phyloP scores from a whole-genome alignment of 2,113 vertebrate species.

The Mustela nigripes region DNA sequence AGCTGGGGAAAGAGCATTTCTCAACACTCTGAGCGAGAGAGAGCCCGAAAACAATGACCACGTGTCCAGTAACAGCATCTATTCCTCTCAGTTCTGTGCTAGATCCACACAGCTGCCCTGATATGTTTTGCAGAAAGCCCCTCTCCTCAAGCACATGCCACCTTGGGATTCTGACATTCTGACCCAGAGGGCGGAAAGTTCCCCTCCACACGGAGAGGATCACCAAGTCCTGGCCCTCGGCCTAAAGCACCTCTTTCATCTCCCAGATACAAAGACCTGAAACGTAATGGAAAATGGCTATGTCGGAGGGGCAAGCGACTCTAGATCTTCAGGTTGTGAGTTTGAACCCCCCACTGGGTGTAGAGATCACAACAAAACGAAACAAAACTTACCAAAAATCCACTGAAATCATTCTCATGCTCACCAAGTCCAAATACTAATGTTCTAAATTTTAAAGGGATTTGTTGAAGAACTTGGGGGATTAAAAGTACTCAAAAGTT shows the following conservation, averaged over 20 bases:
- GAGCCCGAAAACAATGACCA: neutral
- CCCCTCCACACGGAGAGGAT: accelerated
- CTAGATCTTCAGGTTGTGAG: neutral
- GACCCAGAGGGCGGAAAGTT: neutral
- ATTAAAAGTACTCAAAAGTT: neutral
- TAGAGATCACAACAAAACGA: neutral
- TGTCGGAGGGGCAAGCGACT: neutral
- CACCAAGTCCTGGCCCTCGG: neutral
- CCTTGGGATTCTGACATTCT: neutral
- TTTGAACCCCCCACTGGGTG: neutral
- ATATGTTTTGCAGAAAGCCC: neutral
- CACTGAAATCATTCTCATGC: neutral
- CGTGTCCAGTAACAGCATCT: neutral
- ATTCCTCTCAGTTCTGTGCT: neutral
- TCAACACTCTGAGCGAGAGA: neutral
- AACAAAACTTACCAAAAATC: neutral
- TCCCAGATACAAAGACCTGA: neutral
- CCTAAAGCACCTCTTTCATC: neutral
- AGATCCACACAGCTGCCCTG: neutral
- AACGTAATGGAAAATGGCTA: neutral
- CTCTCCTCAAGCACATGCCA: neutral
- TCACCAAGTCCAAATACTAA: neutral
- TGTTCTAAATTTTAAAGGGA: neutral
- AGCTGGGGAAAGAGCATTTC: neutral
- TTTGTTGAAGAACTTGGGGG: neutral